Evolutionary conservation across 1,140 invertebrate genomes (phyloP), one percentile per base, ranked within the genome.

Genomic region (Neodiprion virginianus): DNA sequence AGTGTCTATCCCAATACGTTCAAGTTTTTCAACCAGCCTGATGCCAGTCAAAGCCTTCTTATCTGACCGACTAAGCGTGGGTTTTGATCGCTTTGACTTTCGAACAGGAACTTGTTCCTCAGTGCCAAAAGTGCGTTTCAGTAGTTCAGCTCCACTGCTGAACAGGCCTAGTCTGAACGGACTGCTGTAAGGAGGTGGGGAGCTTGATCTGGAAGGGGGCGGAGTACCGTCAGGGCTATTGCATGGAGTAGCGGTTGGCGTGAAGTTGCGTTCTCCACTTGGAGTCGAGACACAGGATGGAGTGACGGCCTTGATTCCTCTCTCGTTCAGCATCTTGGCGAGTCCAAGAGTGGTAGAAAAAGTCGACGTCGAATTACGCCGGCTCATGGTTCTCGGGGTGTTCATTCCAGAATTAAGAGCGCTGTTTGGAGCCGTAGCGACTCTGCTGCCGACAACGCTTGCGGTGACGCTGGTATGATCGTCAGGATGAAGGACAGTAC

Each of bases 401-500:
- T 85, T 91, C 78, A 92, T 90, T 76, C 91, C 91, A 48, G 91
- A 92, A 69, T 88, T 88, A 23, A 90, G 81, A 9, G 88, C 87
- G 77, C 90, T 91, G 82, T 88, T 90, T 72, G 90, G 87, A 53
- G 90, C 90, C 72, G 90, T 91, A 75, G 88, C 89, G 67, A 90
- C 89, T 40, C 89, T 86, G 80, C 90, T 91, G 70, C 89, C 89
- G 40, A 89, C 87, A 53, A 90, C 86, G 78, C 92, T 93, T 65
- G 90, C 85, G 9, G 90, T 91, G 50, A 93, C 89, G 79, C 89
- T 91, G 48, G 94, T 95, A 81, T 94, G 92, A 78, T 93, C 91
- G 82, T 96, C 95, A 2, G 96, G 96, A 89, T 97, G 96, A 85
- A 96, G 91, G 8, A 98, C 95, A 69, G 93, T 96, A 79, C 96